phyloP scores from a whole-genome alignment of 2,888 invertebrate genomes.

The Petrophora chlorosata region DNA sequence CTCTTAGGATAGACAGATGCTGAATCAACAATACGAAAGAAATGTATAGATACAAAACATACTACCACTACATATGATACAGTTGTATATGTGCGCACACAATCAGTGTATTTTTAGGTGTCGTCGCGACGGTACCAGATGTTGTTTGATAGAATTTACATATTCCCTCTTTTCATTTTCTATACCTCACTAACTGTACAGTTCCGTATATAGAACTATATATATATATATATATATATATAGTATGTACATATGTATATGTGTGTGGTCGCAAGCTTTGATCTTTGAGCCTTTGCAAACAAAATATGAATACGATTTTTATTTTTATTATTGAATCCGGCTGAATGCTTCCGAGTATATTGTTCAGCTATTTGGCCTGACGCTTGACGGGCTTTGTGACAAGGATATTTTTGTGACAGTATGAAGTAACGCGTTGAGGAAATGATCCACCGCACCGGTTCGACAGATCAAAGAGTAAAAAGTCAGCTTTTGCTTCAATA shows the following conservation, averaged over 20 bases:
- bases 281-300: conserved; percentile 30
- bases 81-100: conserved; percentile 23
- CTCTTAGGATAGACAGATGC: too few species aligned
- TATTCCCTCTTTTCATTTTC: conserved; percentile 31
- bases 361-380: conserved; percentile 26
- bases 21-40: too few species aligned
- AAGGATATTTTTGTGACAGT: not conserved
- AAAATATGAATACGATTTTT: conserved; percentile 31
- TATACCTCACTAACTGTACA: conserved; percentile 16
- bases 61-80: not conserved
- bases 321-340: conserved; percentile 23
- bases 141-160: conserved; percentile 35
- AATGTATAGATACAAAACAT: too few species aligned
- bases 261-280: conserved; percentile 26
- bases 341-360: conserved; percentile 10
- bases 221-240: not conserved
- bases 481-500: too few species aligned
- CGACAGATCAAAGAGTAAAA: not conserved
- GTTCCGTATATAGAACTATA: conserved; percentile 3
- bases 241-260: not conserved
- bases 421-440: not conserved
- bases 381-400: conserved; percentile 2
- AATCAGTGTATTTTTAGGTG: conserved; percentile 31
- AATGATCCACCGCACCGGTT: not conserved
- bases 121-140: conserved; percentile 20